Conservation (phyloP, 2,113 vertebrate genomes). For the Oncorhynchus gorbuscha region DNA sequence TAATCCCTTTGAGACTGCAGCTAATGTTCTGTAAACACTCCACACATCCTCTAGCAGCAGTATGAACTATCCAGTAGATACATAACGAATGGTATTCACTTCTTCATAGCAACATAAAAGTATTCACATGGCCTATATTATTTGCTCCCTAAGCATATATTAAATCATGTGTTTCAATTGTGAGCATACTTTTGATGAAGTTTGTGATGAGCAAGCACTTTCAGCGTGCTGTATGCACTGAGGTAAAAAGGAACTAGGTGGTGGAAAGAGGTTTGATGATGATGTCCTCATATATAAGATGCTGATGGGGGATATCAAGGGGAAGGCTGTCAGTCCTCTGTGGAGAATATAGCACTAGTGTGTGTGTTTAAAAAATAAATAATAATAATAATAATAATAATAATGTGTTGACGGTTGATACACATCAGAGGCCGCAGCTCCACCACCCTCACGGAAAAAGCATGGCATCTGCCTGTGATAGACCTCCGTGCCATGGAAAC, state of each 20-base stretch:
- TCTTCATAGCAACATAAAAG: too few relatives aligned
- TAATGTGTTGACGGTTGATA: not conserved
- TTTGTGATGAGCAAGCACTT: not conserved
- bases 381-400: too few relatives aligned
- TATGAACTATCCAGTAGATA: too few relatives aligned
- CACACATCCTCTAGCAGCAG: not conserved
- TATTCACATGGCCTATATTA: not conserved
- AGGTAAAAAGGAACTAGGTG: not conserved
- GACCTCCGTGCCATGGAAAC: slow-evolving; percentile 34
- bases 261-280: not conserved
- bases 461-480: slow-evolving; percentile 15
- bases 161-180: too few relatives aligned
- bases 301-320: not conserved
- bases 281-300: not conserved
- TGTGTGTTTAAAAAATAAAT: too few relatives aligned
- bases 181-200: not conserved
- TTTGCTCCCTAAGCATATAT: too few relatives aligned
- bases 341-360: not conserved
- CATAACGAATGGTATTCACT: too few relatives aligned
- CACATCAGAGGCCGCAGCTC: slow-evolving; percentile 29
- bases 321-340: not conserved
- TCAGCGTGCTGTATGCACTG: not conserved
- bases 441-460: slow-evolving; percentile 21
- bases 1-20: not conserved
- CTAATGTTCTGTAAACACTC: too few relatives aligned